Evolutionary conservation across 2,797 vertebrate species (phyloP).

Genomic region (Margarornis squamiger): DNA sequence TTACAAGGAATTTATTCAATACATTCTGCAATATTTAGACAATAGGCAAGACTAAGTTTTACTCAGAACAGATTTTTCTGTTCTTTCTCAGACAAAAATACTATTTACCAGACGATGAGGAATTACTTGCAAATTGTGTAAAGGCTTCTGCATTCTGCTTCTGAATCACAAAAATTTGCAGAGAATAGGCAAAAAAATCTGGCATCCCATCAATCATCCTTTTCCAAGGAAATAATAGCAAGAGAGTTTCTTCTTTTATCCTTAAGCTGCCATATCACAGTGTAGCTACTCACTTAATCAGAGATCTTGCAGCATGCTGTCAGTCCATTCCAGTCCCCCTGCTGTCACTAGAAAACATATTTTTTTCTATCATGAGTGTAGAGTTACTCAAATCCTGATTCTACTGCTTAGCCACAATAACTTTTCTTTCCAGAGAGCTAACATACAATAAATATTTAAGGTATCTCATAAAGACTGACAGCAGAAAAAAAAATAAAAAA

Average conservation of each 20-base stretch:
- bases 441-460: not conserved
- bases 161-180: not conserved
- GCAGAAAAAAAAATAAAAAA: not conserved
- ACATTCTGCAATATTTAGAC: not conserved
- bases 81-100: not conserved
- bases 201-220: not conserved
- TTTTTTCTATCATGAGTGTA: not conserved
- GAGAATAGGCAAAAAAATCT: not conserved
- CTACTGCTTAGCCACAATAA: not conserved
- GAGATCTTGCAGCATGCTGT: not conserved
- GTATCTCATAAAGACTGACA: not conserved
- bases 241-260: not conserved
- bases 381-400: not conserved
- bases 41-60: not conserved
- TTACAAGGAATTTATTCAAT: not conserved
- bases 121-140: not conserved
- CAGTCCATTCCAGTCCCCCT: not conserved
- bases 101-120: fast-evolving
- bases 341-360: not conserved
- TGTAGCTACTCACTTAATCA: not conserved
- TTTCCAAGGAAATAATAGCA: not conserved
- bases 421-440: not conserved
- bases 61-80: not conserved
- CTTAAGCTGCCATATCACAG: not conserved
- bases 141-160: not conserved